These are phyloP conservation scores for Bemisia tabaci DNA, from an alignment of 1,140 invertebrate genomes.

Conservation along the genomic window DNA sequence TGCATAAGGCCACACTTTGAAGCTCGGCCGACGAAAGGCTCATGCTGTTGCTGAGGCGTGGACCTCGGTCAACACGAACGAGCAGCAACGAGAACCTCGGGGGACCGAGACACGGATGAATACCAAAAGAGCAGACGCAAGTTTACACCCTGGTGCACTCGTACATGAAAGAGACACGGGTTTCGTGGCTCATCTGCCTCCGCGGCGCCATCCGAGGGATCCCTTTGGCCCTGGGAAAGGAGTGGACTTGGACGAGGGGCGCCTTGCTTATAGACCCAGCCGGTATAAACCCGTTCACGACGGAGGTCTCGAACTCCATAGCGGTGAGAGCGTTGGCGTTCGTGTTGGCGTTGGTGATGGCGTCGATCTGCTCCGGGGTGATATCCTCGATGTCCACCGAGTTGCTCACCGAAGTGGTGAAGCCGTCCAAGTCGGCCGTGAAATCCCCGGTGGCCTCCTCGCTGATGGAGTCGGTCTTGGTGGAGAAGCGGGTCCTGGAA, in stretches of 20 bases:
- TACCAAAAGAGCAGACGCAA: no score
- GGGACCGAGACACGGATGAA: no score
- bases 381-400: background rate
- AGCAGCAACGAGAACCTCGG: no score
- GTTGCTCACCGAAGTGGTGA: background rate
- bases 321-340: background rate
- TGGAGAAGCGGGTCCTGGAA: background rate
- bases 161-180: background rate
- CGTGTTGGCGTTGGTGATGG: background rate
- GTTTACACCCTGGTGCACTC: background rate
- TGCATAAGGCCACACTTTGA: no score
- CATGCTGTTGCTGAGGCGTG: no score
- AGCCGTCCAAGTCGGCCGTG: background rate
- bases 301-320: background rate
- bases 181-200: background rate
- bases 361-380: background rate
- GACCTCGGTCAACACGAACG: no score
- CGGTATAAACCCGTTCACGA: background rate
- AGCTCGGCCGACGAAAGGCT: no score
- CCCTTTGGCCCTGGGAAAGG: background rate
- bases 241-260: background rate
- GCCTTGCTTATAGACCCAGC: background rate
- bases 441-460: background rate
- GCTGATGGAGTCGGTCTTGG: background rate
- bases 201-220: background rate